A percentile compares a stretch with the other conserved stretches of the same genome.
Evolutionary conservation across 2,113 vertebrate species (phyloP).

Genomic region (Pygoscelis antarcticus): DNA sequence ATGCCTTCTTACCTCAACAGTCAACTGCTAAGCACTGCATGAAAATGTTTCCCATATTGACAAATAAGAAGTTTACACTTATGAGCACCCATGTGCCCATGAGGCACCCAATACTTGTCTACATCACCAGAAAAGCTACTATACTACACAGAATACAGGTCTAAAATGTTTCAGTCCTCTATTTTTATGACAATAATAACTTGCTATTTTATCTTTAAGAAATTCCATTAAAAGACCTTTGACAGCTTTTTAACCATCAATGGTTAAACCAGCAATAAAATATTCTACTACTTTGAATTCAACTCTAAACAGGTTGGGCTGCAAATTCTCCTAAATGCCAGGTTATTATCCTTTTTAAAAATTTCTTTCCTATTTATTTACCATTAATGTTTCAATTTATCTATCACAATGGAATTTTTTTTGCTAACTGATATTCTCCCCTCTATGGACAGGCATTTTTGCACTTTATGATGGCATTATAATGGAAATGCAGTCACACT

Average conservation of each 20-base stretch:
- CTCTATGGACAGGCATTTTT: not conserved
- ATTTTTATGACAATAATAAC: not conserved
- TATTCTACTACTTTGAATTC: not conserved
- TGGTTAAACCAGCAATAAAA: not conserved
- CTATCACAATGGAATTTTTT: not conserved
- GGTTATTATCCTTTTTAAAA: not conserved
- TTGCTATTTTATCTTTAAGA: not conserved
- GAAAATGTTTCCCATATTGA: not conserved
- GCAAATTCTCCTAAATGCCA: not conserved
- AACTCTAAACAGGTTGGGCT: not conserved
- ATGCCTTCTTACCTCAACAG: not conserved
- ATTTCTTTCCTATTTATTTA: not conserved
- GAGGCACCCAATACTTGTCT: not conserved
- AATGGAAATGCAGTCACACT: constrained; percentile 16
- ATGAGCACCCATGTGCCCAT: not conserved
- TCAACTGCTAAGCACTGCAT: not conserved
- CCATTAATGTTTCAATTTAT: not conserved
- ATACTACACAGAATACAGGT: not conserved
- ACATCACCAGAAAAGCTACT: not conserved
- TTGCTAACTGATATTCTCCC: not conserved
- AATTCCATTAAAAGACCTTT: not conserved
- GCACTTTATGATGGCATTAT: not conserved
- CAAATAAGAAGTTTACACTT: not conserved
- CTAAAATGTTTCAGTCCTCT: not conserved
- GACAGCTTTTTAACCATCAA: not conserved